Percentiles rank a stretch among this genome's conserved stretches.
phyloP scores from a whole-genome alignment of 1,140 invertebrate genomes.

The Eriosoma lanigerum region DNA sequence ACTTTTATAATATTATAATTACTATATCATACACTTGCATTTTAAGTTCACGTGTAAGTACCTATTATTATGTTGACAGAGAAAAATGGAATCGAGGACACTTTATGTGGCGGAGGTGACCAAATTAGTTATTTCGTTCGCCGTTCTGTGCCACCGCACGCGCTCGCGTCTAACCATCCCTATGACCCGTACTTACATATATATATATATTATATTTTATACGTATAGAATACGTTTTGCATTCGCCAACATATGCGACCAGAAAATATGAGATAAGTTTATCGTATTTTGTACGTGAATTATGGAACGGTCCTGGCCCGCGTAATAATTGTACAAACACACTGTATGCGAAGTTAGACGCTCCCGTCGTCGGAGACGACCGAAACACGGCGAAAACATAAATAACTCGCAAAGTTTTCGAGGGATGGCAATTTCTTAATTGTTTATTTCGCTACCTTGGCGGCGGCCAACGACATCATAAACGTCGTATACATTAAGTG shows the following conservation, averaged over 20 bases:
- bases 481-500: background rate
- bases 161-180: background rate
- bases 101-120: no score
- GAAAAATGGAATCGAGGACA: no score
- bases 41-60: no score
- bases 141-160: background rate
- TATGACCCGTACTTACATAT: background rate
- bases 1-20: no score
- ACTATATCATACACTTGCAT: no score
- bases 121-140: background rate
- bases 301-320: background rate
- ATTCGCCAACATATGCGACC: constrained; percentile 39
- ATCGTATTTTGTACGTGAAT: background rate
- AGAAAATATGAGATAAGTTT: constrained; percentile 51
- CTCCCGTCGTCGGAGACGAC: background rate
- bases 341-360: background rate
- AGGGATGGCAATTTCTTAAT: constrained; percentile 18
- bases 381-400: constrained; percentile 13
- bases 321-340: background rate
- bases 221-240: background rate
- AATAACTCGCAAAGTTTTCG: constrained; percentile 38
- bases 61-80: no score
- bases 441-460: constrained; percentile 21
- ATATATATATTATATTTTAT: background rate
- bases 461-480: background rate